Evolutionary conservation across 64 coral and sea anemone genomes (phyloP).

Genomic region (Exaiptasia diaphana): DNA sequence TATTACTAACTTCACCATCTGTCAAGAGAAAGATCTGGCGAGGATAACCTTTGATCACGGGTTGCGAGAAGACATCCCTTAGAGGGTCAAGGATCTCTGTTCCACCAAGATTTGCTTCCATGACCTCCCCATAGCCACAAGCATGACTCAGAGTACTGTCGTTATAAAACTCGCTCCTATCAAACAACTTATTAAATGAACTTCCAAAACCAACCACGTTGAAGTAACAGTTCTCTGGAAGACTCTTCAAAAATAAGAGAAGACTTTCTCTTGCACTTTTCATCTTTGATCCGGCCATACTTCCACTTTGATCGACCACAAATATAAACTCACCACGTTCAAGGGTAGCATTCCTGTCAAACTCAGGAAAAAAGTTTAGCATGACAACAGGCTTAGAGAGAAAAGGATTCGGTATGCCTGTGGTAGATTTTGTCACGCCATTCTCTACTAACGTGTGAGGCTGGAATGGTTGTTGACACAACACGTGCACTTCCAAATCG

Average conservation of each 20-base stretch:
- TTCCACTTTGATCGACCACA: conserved; percentile 86
- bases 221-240: conserved; percentile 75
- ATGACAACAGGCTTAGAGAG: conserved; percentile 68
- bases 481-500: conserved; percentile 60
- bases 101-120: conserved; percentile 79
- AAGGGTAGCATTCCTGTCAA: conserved; percentile 27
- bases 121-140: conserved; percentile 20
- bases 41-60: conserved; percentile 39
- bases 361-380: conserved; percentile 93
- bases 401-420: conserved; percentile 40
- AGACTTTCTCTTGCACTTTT: conserved; percentile 65
- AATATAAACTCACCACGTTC: conserved; percentile 82
- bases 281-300: conserved; percentile 68
- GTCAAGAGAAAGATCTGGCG: conserved; percentile 50
- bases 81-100: conserved; percentile 63
- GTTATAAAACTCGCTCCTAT: conserved; percentile 26
- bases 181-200: conserved; percentile 49
- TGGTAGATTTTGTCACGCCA: conserved; percentile 40
- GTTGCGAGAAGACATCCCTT: conserved; percentile 67
- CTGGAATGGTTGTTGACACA: conserved; percentile 55
- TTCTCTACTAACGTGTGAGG: conserved; percentile 65
- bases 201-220: conserved; percentile 89
- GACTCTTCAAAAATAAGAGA: conserved; percentile 81
- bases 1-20: conserved; percentile 52
- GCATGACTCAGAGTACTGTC: conserved; percentile 44